These are phyloP conservation scores for Chrysogorgia sp. DNA, from an alignment of 92 coral and sea anemone genomes.

Conservation along the genomic window DNA sequence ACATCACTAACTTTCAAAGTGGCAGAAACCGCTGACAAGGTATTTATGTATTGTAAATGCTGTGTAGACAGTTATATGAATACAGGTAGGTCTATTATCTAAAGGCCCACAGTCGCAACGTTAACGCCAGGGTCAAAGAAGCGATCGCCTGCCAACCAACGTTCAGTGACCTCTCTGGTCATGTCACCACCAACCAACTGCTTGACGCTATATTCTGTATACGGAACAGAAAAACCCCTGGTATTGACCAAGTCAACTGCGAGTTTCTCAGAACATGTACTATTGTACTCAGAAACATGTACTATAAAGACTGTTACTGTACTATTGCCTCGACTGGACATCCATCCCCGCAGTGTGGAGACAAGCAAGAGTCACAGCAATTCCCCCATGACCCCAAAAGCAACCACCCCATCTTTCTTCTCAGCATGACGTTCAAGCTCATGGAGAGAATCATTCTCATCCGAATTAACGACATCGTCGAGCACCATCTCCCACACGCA, in stretches of 20 bases:
- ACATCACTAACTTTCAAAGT: conserved; percentile 92
- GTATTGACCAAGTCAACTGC: conserved; percentile 21
- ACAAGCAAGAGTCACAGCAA: conserved; percentile 24
- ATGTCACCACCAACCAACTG: conserved; percentile 31
- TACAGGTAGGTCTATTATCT: too few species aligned
- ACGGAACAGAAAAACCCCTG: conserved; percentile 40
- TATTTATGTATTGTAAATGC: conserved; percentile 6
- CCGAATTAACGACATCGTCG: conserved; percentile 31
- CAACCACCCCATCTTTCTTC: conserved; percentile 43
- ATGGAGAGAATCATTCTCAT: conserved; percentile 42
- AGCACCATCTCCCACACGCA: conserved; percentile 41
- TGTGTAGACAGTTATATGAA: not conserved
- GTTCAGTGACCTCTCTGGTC: too few species aligned
- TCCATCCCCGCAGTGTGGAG: conserved; percentile 38
- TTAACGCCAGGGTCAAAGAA: too few species aligned
- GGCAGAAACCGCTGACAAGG: conserved; percentile 99
- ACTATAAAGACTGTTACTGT: conserved; percentile 34
- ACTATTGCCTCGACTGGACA: conserved; percentile 9
- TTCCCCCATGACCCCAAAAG: not conserved
- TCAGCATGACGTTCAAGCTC: conserved; percentile 43
- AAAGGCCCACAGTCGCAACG: too few species aligned
- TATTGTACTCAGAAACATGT: not conserved
- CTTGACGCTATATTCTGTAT: conserved; percentile 21
- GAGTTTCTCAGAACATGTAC: conserved; percentile 10
- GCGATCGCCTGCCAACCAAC: too few species aligned